These are phyloP conservation scores for Diabrotica virgifera DNA, from an alignment of 1,140 invertebrate species.

Conservation along the genomic window DNA sequence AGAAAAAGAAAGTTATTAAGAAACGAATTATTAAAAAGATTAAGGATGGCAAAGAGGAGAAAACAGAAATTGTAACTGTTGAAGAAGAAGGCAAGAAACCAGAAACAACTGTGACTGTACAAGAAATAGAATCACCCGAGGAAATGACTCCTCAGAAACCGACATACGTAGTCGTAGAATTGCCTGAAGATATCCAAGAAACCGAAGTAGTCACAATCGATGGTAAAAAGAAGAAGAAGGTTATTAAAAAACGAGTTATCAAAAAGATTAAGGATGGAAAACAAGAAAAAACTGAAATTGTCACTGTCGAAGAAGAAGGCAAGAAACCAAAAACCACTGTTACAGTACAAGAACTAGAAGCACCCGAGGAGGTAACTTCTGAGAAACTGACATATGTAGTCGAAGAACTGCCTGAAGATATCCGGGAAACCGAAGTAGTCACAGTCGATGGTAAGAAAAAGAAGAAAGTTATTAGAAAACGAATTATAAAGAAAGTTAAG, in stretches of 20 bases:
- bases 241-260: conserved; percentile 43
- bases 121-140: conserved; percentile 32
- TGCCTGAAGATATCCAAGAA: conserved; percentile 39
- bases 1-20: conserved; percentile 36
- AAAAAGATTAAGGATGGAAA: conserved; percentile 46
- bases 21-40: conserved; percentile 32
- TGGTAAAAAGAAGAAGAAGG: conserved; percentile 41
- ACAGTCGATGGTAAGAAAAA: conserved; percentile 37
- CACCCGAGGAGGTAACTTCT: conserved; percentile 38
- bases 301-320: conserved; percentile 52
- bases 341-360: conserved; percentile 39
- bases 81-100: conserved; percentile 44
- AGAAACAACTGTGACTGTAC: conserved; percentile 35
- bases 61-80: conserved; percentile 43
- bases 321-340: conserved; percentile 48
- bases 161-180: conserved; percentile 30
- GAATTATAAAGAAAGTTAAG: conserved; percentile 35
- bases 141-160: conserved; percentile 24
- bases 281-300: conserved; percentile 51
- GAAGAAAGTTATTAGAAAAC: conserved; percentile 38
- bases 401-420: conserved; percentile 31
- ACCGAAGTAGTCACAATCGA: conserved; percentile 38
- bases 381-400: conserved; percentile 43
- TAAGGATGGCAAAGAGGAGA: conserved; percentile 41
- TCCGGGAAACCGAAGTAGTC: conserved; percentile 38